Evolutionary conservation across 2,888 invertebrate genomes (phyloP).

Genomic region (Limnephilus auricula): DNA sequence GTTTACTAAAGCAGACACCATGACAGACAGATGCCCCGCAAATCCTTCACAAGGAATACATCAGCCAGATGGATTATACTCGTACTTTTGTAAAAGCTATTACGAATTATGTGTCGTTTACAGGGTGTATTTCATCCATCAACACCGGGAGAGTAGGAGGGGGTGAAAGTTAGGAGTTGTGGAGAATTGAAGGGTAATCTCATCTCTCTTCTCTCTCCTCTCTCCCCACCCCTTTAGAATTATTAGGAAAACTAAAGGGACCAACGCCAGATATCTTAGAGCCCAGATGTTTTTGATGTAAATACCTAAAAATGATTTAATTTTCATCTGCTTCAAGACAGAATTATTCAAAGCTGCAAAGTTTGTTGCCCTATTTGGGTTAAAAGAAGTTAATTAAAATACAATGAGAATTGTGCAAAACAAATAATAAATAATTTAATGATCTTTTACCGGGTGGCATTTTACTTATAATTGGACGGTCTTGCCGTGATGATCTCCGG

Average conservation of each 20-base stretch:
- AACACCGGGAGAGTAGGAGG: slow-evolving; percentile 34
- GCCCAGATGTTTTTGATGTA: not conserved
- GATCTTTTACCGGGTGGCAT: not conserved
- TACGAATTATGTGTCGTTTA: slow-evolving; percentile 66
- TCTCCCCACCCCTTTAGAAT: slow-evolving; percentile 27
- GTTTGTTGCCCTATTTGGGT: not conserved
- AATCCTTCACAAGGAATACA: slow-evolving; percentile 52
- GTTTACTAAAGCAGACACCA: slow-evolving; percentile 27
- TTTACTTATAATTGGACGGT: not conserved
- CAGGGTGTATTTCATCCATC: slow-evolving; percentile 66
- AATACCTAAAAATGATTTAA: not conserved
- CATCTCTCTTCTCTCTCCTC: not conserved
- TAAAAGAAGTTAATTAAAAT: not conserved
- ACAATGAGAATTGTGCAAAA: not conserved
- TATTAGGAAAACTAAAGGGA: not conserved
- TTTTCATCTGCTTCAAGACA: not conserved
- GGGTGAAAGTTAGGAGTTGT: not conserved
- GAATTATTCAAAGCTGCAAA: not conserved
- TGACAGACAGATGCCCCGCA: slow-evolving; percentile 46
- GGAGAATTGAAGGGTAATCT: not conserved
- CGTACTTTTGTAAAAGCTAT: slow-evolving; percentile 66
- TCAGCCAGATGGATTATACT: slow-evolving; percentile 61
- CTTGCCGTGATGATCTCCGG: no score
- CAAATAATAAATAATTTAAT: not conserved
- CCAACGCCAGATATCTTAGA: not conserved